Conservation (phyloP, 2,113 vertebrate genomes). For the Siniperca chuatsi region DNA sequence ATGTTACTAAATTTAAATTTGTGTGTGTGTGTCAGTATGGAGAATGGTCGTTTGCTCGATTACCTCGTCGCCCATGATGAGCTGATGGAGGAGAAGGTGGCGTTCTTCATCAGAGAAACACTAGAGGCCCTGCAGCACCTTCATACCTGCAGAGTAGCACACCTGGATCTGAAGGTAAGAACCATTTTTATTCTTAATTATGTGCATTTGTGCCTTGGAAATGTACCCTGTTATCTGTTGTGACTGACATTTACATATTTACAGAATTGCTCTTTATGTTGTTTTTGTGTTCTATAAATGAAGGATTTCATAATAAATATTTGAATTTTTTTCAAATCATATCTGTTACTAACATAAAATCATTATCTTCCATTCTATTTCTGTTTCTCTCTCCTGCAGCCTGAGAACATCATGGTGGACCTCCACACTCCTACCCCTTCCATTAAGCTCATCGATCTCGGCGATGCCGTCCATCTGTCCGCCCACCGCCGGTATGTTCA, state of each 20-base stretch:
- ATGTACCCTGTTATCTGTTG: neutral
- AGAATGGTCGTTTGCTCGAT: constrained; percentile 93
- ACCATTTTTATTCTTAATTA: neutral
- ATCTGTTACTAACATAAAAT: too few species aligned
- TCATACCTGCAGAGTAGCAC: constrained; percentile 95
- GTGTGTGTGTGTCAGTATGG: constrained; percentile 85
- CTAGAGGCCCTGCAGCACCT: constrained; percentile 96
- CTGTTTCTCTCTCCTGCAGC: constrained; percentile 79
- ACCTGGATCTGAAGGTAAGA: constrained; percentile 95
- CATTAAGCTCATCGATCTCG: constrained; percentile 94
- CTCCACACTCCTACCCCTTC: constrained; percentile 89
- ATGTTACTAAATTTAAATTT: neutral
- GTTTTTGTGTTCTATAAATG: neutral
- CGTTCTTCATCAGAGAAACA: constrained; percentile 94
- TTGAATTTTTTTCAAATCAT: neutral
- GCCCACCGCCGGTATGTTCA: constrained; percentile 92
- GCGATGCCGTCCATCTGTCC: constrained; percentile 95
- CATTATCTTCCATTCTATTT: neutral
- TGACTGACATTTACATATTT: neutral
- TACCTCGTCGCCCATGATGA: constrained; percentile 97
- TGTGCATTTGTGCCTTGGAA: neutral
- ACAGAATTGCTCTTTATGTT: neutral
- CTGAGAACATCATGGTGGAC: constrained; percentile 97
- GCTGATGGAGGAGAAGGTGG: constrained; percentile 97
- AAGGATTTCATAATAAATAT: neutral